Conservation (phyloP, 2,797 vertebrate species). For the Lateolabrax maculatus region DNA sequence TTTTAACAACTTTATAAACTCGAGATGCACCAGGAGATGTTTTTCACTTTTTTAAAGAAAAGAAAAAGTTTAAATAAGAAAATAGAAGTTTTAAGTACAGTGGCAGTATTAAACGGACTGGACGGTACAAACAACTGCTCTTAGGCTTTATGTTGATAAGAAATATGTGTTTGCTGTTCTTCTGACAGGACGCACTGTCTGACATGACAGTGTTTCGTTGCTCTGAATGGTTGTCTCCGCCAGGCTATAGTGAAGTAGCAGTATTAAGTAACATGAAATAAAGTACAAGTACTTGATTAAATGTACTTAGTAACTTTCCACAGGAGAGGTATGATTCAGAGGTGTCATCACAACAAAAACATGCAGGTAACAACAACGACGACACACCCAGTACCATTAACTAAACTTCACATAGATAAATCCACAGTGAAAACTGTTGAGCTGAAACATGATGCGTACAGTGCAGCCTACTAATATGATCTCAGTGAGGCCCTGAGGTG, state of each 20-base stretch:
- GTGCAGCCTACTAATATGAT: constrained; percentile 13
- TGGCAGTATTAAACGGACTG: too few species aligned
- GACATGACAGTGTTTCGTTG: too few species aligned
- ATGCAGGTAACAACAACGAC: neutral
- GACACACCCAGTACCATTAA: neutral
- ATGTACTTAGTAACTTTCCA: neutral
- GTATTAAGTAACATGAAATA: neutral
- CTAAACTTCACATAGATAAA: neutral
- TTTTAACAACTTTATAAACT: too few species aligned
- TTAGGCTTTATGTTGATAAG: too few species aligned
- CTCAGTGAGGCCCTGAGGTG: constrained; percentile 56
- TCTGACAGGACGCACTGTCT: too few species aligned
- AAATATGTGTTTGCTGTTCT: too few species aligned
- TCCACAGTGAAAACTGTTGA: neutral
- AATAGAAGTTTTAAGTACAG: too few species aligned
- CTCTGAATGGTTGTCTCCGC: too few species aligned
- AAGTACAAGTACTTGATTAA: neutral
- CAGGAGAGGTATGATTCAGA: neutral
- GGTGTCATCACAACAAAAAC: neutral
- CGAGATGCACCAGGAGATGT: too few species aligned
- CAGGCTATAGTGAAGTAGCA: too few species aligned
- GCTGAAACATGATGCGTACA: neutral
- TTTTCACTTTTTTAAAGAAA: neutral
- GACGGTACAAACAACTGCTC: too few species aligned
- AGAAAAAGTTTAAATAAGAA: too few species aligned